Evolutionary conservation across 2,888 invertebrate species (phyloP), one percentile per base, ranked within the genome.

Genomic region (Protonemura montana): DNA sequence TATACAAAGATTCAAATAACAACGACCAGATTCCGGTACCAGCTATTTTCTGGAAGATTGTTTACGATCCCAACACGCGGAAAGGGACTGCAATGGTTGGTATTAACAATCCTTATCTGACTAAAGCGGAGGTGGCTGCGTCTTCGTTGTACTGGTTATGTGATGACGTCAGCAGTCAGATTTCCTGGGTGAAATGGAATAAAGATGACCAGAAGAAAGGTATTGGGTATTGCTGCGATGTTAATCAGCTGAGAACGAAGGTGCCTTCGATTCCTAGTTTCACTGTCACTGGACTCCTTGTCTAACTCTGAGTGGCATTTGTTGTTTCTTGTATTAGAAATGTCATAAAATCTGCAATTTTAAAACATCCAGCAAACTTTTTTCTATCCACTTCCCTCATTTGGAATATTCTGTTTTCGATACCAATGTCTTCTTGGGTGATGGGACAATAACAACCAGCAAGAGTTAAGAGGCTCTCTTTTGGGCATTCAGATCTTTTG

Each of bases 161-260:
- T 89, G 88, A 90, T 26, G 92, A 93, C 82, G 92, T 94, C 89
- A 91, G 91, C 89, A 13, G 85, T 76, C 82, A 88, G 87, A 89
- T 91, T 59, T 81, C 89, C 0, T 95, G 95, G 95, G 90, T 95
- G n/a, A 90, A 89, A 0, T 94, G 94, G 94, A 90, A 91, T 25
- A 91, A 92, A 0, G 91, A 92, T 87, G 91, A 93, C 88, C 91
- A 93, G 35, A 91, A 91, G 87, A 89, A 92, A 26, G 95, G 95
- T 0, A 93, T 93, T 90, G 93, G 93, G 83, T 94, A 94, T 90
- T 94, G 94, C 89, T 95, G 95, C 89, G 91, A 92, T 0, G 91
- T 95, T 28, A 91, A 92, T 27, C 94, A 94, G 88, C 26, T 95
- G 89, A 91, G 93, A 80, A 91, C 91, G 88, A 91, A 90, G 0